Evolutionary conservation across 2,797 vertebrate genomes (phyloP), one percentile per base, ranked within the genome.

Genomic region (Micropoecilia bifurca): DNA sequence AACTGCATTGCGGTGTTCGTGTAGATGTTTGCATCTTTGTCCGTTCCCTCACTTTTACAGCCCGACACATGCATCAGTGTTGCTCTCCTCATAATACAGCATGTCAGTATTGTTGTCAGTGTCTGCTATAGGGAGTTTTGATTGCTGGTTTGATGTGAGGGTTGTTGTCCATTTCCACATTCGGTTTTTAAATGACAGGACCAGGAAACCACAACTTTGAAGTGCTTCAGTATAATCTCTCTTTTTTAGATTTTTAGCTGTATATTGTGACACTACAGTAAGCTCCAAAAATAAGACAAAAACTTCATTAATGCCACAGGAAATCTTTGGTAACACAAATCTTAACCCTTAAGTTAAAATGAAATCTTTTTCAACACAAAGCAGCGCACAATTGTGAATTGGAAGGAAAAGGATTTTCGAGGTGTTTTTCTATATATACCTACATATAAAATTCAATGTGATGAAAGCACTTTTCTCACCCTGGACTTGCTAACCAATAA

Each of bases 1-100:
- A 83, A 84, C 87, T 83, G 84, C 83, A 88, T 86, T 90, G 88
- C 79, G 78, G 86, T 91, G 79, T 84, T 87, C 88, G 82, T 88
- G 81, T 77, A 66, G 47, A 80, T 73, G 73, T 86, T 87, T 85
- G 75, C 71, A 74, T 74, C 59, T 69, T n/a, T 13, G 46, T 83
- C 73, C 81, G 68, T 90, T 73, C 69, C 55, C 22, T 84, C 77
- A 78, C 80, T 77, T 63, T 80, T 12, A 28, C 73, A 86, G 46
- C 79, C 66, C 68, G 47, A 72, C 77, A 83, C 69, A 73, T 61
- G 69, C 69, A 73, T 77, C 75, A 71, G 47, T 77, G 47, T 66
- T 69, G 16, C 46, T 39, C 41, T 73, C 8, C 46, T 78, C 20
- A 73, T 85, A 68, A 36, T 77, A 53, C 30, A 69, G 86, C 90